Conservation (phyloP, 1,140 invertebrate genomes). For the Frieseomelitta varia region DNA sequence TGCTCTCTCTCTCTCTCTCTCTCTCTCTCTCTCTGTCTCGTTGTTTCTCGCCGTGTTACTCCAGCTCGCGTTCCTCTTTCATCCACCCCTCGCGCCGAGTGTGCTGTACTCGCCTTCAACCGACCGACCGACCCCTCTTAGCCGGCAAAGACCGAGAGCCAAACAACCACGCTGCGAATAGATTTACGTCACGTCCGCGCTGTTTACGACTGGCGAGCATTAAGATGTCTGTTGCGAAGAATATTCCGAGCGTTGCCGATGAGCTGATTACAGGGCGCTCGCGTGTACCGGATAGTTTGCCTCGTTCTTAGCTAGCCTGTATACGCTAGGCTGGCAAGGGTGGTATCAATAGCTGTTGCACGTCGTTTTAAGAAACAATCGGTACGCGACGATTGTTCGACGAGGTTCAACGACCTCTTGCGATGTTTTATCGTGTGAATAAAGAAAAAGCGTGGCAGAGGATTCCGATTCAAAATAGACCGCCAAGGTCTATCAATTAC, state of each 20-base stretch:
- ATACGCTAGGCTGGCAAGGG: background rate
- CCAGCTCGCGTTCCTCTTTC: slow-evolving; percentile 52
- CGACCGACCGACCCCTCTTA: slow-evolving; percentile 49
- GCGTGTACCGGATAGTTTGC: background rate
- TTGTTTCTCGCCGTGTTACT: background rate
- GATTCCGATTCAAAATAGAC: background rate
- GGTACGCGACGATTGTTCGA: background rate
- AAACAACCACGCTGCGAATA: slow-evolving; percentile 75
- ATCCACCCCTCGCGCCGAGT: slow-evolving; percentile 35
- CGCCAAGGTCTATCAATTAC: background rate
- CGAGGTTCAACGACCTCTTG: no score
- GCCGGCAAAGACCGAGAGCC: slow-evolving; percentile 69
- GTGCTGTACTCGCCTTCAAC: slow-evolving; percentile 41
- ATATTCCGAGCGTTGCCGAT: slow-evolving; percentile 34
- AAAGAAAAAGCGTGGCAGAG: no score
- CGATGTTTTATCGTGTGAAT: no score
- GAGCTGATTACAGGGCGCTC: slow-evolving; percentile 33
- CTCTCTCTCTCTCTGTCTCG: background rate
- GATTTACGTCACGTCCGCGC: slow-evolving; percentile 74
- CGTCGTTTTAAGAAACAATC: background rate
- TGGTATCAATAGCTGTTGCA: background rate
- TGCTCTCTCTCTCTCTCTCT: background rate
- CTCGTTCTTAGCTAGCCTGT: background rate
- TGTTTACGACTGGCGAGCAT: slow-evolving; percentile 72
- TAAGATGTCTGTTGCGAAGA: slow-evolving; percentile 61